Evolutionary conservation across 2,888 invertebrate species (phyloP), one percentile per base, ranked within the genome.

Genomic region (Scaptodrosophila latifasciaeformis): DNA sequence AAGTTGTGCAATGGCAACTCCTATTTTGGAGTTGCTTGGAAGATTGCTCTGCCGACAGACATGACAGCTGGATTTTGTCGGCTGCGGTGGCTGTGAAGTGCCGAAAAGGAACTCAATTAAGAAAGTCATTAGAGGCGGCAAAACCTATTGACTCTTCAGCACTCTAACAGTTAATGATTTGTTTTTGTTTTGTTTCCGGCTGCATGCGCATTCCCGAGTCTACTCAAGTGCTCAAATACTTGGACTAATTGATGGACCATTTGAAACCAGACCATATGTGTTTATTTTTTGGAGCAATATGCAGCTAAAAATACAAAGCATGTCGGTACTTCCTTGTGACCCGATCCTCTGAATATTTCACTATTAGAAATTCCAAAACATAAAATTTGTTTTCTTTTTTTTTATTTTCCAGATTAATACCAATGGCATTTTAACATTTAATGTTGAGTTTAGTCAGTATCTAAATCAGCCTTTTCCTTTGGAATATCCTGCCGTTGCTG

Each of bases 381-480:
- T 24, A 7, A 24, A 24, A n/a, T n/a, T n/a, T n/a, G n/a, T 24
- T 3, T 7, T 24, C 24, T 24, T 7, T 24, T 24, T 3, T 17
- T 17, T 10, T 37, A 2, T 39, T 10, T 67, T 66, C n/a, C 67
- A 97, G 97, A 92, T 97, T 54, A 97, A 96, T 86, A 92, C 92
- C 81, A 96, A 95, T 87, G 97, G 97, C 40, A 90, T 96, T 12
- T 84, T 97, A 27, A 94, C 97, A 4, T 97, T 97, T 84, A 89
- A 93, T 82, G 92, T 94, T n/a, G 94, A 96, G 70, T 92, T 97
- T 63, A 91, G 95, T 5, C 90, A 90, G 46, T 97, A 95, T 85
- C 89, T 94, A 78, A 96, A 96, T 84, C 91, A 93, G 27, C 93
- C 96, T 78, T 96, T 96, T 84, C 96, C 96, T 0, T 87, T 96